Evolutionary conservation across 2,888 invertebrate species (phyloP), one percentile per base, ranked within the genome.

Genomic region (Entomobrya proxima): DNA sequence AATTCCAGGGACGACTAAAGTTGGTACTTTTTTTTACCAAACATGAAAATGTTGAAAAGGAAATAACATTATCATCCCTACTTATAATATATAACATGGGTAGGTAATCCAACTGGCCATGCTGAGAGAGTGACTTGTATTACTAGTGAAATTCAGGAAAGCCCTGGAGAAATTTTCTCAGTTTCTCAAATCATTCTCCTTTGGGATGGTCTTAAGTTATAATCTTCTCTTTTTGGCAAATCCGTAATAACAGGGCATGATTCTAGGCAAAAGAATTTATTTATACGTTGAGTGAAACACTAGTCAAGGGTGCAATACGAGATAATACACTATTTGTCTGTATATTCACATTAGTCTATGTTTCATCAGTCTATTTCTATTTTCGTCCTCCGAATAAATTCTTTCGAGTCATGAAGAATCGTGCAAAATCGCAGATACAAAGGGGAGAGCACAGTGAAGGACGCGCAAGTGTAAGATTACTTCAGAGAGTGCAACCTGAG

Each of bases 131-230:
- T 69, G 44, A 69, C 40, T 44, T 69, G 69, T 69, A 69, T 44
- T 69, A 69, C 69, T 15, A 27, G 52, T 58, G 44, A 77, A 77
- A 77, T 77, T 40, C 21, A 32, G 76, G 37, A 44, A 77, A 40
- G 40, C 76, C 76, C 76, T 40, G 35, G 76, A 58, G 58, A 58
- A 77, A 77, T 58, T 77, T 77, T 77, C 76, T 77, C 76, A 52
- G 76, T 47, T 76, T 52, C 52, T 40, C 47, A 15, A 11, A 50
- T 50, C 44, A 24, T 69, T 74, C 55, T 75, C 75, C 75, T 75
- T 37, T 37, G 75, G 75, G 75, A 75, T 35, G 21, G 75, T 75
- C 75, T 75, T 75, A 69, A 69, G 27, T 44, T 69, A 69, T 69
- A 69, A 69, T 44, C 69, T 69, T 69, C 44, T 69, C 1, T 27